Conservation (phyloP, 2,888 invertebrate species). For the Teinopalpus imperialis region DNA sequence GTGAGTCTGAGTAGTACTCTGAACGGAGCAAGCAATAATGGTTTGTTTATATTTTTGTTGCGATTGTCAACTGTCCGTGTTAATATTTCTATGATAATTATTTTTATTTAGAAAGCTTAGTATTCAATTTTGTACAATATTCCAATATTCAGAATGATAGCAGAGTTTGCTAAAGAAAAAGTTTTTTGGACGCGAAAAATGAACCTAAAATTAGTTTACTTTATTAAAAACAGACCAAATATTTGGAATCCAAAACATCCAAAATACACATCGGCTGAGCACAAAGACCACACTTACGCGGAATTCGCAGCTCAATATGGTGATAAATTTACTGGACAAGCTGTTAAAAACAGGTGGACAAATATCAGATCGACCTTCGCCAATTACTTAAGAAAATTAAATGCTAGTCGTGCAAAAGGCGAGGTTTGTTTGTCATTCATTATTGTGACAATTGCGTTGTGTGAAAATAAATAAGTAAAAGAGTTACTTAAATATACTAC, state of each 20-base stretch:
- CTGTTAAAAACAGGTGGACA: conserved; percentile 74
- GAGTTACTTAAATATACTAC: no score
- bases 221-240: conserved; percentile 59
- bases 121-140: no score
- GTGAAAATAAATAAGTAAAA: no score
- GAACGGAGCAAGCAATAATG: no score
- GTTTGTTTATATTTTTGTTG: no score
- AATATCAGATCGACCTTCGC: conserved; percentile 72
- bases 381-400: conserved; percentile 65
- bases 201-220: conserved; percentile 69
- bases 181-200: conserved; percentile 72
- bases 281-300: conserved; percentile 61
- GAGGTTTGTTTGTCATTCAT: conserved; percentile 43
- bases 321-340: conserved; percentile 64
- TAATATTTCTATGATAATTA: no score
- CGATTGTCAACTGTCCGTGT: no score
- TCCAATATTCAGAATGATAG: conserved; percentile 47
- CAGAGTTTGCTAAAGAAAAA: conserved; percentile 70
- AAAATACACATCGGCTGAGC: conserved; percentile 61
- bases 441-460: no score
- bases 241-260: conserved; percentile 73
- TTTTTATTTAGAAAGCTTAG: no score
- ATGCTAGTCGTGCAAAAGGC: conserved; percentile 46
- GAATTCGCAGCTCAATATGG: conserved; percentile 67
- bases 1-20: no score